Percentiles rank a stretch among this genome's conserved stretches.
Conservation (phyloP, 2,888 invertebrate species). For the Melinaea menophilus region DNA sequence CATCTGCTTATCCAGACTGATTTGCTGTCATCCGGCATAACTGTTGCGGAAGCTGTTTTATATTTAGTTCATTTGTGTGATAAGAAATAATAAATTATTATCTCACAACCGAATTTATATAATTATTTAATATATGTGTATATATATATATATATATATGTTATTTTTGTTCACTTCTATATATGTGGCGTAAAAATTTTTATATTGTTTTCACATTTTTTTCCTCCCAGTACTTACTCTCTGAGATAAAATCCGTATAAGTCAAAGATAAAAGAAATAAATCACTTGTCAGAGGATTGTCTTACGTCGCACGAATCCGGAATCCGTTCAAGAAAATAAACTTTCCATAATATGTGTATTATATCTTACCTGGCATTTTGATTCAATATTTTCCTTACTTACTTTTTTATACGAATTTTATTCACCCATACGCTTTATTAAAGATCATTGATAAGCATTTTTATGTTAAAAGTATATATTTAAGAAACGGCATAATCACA, state of each 20-base stretch:
- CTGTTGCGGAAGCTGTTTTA: no score
- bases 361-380: conserved; percentile 36
- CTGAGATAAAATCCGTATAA: conserved; percentile 59
- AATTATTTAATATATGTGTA: no score
- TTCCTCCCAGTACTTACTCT: conserved; percentile 34
- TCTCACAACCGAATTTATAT: no score
- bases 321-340: conserved; percentile 46
- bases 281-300: conserved; percentile 66
- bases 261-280: conserved; percentile 69
- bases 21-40: no score
- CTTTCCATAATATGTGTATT: conserved; percentile 36
- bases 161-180: not conserved
- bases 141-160: no score
- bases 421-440: not conserved
- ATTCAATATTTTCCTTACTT: conserved; percentile 15
- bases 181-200: not conserved
- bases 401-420: conserved; percentile 3
- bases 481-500: not conserved
- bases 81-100: no score
- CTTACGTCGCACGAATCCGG: conserved; percentile 56
- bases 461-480: not conserved
- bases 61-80: no score
- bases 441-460: not conserved
- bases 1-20: no score
- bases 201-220: conserved; percentile 2